Base-by-base conservation (phyloP, 2,113 vertebrate genomes). In the Corythornis vintsioides region DNA sequence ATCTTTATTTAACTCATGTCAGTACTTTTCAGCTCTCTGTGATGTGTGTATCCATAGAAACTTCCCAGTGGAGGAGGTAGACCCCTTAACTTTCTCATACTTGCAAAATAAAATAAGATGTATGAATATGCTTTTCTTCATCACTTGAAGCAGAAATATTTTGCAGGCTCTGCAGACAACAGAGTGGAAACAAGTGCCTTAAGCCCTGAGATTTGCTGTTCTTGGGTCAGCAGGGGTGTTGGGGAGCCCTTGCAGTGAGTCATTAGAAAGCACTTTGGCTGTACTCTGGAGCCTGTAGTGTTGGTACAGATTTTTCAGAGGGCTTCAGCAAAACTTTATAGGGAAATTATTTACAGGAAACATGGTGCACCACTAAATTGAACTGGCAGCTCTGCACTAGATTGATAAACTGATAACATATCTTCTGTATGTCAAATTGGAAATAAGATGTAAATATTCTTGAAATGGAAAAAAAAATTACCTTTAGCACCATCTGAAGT, bases 31-130 rank as follows among this genome's bases (percentile, higher is more conserved):
- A 92, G 73, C 81, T 89, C 74, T 74, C 73, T 83, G 77, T 2
- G 29, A 52, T 80, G 69, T n/a, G 60, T 74, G 83, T 92, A 93
- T 93, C 89, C 81, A 81, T 60, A 84, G 89, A 77, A 89, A 89
- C 77, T 81, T 92, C 83, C 65, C 66, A 35, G 61, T 67, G 89
- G 86, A 90, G 86, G 86, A 92, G 47, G 53, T 17, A 81, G 80
- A 82, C 89, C 63, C 84, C 74, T 90, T 84, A 60, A 78, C 74
- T 81, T 92, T 47, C 56, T 88, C 53, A 9, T 71, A 47, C 59
- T 92, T 50, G 33, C 43, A 45, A 76, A 86, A 25, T 71, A 31
- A 81, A 81, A 67, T 59, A 43, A 75, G 87, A 83, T 64, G 11
- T 59, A 74, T 73, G 56, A 80, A 74, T 86, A 70, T 20, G 3